Evolutionary conservation across 2,113 vertebrate genomes (phyloP), one percentile per base, ranked within the genome.

Genomic region (Istiophorus platypterus): DNA sequence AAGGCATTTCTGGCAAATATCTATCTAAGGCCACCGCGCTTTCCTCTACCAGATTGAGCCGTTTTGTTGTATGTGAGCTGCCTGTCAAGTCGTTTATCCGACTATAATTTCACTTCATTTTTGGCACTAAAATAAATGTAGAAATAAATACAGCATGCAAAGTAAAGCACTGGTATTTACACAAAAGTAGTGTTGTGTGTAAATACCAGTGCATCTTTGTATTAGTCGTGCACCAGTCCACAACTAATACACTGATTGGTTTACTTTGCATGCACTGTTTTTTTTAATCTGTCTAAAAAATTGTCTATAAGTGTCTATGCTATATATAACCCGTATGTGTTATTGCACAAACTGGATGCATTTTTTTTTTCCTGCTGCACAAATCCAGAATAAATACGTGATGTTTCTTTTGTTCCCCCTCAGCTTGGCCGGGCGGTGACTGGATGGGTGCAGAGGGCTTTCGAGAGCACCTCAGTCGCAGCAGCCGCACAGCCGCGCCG

Each of bases 391-490:
- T 29, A 47, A 27, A 57, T 26, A 47, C 12, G 0, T 4, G 2
- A 3, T 41, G n/a, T 14, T 29, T 13, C 47, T 75, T 62, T 88
- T 39, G 37, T 49, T 11, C 5, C 24, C 22, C 29, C 27, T 80
- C 88, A 99, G 98, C 82, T 98, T 45, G 94, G 96, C 81, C 94
- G 96, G 78, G 84, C 67, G 24, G 87, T 96, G 54, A 92, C 94
- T 54, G 95, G 96, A 80, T 97, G 97, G 97, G 96, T 96, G 94
- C 97, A 97, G 91, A 95, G 90, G 93, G 94, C 95, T 92, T 97
- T 95, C 89, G 96, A 97, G 94, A 98, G 97, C 96, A 97, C 97
- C 89, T 97, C 96, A 31, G 97, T 96, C 86, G 97, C 96, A 42
- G 96, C 95, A 56, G 96, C 95, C 80, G 95, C 96, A 81, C 94